Evolutionary conservation across 2,888 invertebrate species (phyloP).

Genomic region (Aleiodes leptofemur): DNA sequence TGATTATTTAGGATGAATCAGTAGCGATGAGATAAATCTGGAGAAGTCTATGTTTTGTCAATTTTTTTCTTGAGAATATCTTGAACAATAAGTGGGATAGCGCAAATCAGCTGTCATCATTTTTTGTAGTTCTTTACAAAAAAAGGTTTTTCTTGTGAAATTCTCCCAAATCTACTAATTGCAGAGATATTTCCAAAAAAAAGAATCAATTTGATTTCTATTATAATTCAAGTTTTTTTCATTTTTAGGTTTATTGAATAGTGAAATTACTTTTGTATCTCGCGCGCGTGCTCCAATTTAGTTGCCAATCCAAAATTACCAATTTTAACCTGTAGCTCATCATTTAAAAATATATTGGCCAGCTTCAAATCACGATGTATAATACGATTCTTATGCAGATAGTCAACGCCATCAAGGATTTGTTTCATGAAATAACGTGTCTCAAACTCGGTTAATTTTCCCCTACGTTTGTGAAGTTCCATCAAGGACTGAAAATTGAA

Average conservation of each 20-base stretch:
- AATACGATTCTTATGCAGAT: constrained; percentile 93
- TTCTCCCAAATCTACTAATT: no score
- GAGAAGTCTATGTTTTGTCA: no score
- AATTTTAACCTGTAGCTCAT: constrained; percentile 94
- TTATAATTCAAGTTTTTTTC: background rate
- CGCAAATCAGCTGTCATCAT: no score
- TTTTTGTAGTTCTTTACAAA: no score
- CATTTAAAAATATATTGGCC: constrained; percentile 97
- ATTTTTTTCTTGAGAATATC: no score
- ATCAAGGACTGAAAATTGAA: constrained; percentile 88
- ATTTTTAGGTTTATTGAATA: background rate
- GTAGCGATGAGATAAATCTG: no score
- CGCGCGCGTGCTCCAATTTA: no score
- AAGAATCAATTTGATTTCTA: background rate
- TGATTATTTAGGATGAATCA: no score
- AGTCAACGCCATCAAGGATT: constrained; percentile 93
- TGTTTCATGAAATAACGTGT: constrained; percentile 97
- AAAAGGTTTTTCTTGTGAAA: no score
- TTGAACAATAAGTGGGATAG: no score
- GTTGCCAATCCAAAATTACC: no score
- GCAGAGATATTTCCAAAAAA: no score
- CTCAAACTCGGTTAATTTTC: constrained; percentile 97
- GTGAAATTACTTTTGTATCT: constrained; percentile 80
- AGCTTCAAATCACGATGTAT: constrained; percentile 99
- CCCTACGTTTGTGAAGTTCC: constrained; percentile 97